Percentiles rank a stretch among this genome's conserved stretches.
Evolutionary conservation across 1,140 invertebrate genomes (phyloP).

Genomic region (Hetaerina americana): DNA sequence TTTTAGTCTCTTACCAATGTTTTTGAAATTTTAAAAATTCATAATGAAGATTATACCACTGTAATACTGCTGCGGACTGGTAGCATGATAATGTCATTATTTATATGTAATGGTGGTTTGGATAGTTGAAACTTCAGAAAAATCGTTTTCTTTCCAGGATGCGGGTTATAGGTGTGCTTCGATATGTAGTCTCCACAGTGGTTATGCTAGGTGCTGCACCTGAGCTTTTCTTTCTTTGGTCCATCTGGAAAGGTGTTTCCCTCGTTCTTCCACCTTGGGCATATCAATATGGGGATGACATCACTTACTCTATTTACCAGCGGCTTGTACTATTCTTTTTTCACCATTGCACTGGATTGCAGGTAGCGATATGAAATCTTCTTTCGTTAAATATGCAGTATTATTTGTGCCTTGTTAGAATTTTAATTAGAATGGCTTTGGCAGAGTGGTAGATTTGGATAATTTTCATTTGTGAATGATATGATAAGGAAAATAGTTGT

Average conservation of each 20-base stretch:
- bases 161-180: background rate
- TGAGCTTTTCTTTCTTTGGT: background rate
- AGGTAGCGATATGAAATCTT: background rate
- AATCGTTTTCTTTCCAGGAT: background rate
- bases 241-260: constrained; percentile 2
- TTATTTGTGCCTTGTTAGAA: no score
- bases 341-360: background rate
- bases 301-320: background rate
- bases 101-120: no score
- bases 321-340: background rate
- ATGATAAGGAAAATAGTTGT: background rate
- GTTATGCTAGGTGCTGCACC: background rate
- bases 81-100: no score
- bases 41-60: no score
- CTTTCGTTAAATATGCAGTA: background rate
- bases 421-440: no score
- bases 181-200: constrained; percentile 1
- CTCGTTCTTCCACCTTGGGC: background rate
- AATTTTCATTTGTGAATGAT: background rate
- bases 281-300: background rate
- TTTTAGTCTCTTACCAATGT: no score
- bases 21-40: no score
- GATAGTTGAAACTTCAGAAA: no score
- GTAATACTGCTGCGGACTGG: no score
- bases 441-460: no score